A percentile compares a stretch with the other conserved stretches of the same genome.
These are phyloP conservation scores for Ambastaia sidthimunki DNA, from an alignment of 2,797 vertebrate genomes.

Conservation along the genomic window DNA sequence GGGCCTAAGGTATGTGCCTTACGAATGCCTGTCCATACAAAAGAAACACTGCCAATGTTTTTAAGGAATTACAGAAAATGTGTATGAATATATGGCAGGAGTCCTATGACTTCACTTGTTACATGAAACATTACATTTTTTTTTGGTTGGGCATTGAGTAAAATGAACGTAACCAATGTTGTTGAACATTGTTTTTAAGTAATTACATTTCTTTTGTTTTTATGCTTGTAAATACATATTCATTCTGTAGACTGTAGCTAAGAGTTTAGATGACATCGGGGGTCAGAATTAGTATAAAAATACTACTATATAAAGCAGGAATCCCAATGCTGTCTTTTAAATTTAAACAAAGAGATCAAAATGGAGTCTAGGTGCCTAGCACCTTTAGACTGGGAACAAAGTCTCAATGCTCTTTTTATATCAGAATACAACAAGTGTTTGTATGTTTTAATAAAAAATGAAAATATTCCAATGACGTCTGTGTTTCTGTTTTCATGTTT, in stretches of 20 bases:
- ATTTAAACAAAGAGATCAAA: slow-evolving; percentile 77
- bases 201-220: slow-evolving; percentile 73
- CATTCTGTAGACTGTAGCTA: slow-evolving; percentile 86
- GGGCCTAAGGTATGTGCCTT: slow-evolving; percentile 92
- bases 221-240: slow-evolving; percentile 92
- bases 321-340: slow-evolving; percentile 75
- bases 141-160: slow-evolving; percentile 42
- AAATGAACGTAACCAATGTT: slow-evolving; percentile 72
- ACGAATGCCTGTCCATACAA: slow-evolving; percentile 82
- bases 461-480: slow-evolving; percentile 74
- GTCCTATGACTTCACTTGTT: slow-evolving; percentile 59
- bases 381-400: slow-evolving; percentile 84
- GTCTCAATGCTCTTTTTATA: slow-evolving; percentile 95
- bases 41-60: slow-evolving; percentile 85
- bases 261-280: slow-evolving; percentile 74
- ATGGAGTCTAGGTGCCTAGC: slow-evolving; percentile 76
- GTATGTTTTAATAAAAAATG: slow-evolving; percentile 98
- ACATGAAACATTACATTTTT: slow-evolving; percentile 58
- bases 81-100: slow-evolving; percentile 74
- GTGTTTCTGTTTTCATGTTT: background rate
- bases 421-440: slow-evolving; percentile 92
- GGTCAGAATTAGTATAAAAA: slow-evolving; percentile 73
- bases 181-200: slow-evolving; percentile 69
- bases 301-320: slow-evolving; percentile 73
- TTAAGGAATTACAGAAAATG: slow-evolving; percentile 78